phyloP scores from a whole-genome alignment of 1,140 invertebrate genomes.

The Leptopilina clavipes region DNA sequence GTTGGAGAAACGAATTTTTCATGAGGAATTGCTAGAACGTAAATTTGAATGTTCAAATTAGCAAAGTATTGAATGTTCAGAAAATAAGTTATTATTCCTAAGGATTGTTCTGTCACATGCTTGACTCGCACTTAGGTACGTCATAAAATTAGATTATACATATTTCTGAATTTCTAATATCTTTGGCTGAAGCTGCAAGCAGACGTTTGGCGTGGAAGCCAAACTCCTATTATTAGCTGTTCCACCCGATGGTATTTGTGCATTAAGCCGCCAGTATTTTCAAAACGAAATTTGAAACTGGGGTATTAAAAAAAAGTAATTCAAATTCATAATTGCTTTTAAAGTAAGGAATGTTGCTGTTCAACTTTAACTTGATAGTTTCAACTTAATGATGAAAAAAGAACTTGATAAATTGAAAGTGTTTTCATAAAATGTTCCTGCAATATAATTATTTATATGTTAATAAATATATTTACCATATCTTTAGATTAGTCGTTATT shows the following conservation, averaged over 20 bases:
- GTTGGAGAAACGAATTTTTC: too few relatives aligned
- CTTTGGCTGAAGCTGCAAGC: constrained; percentile 48
- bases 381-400: neutral
- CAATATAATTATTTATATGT: neutral
- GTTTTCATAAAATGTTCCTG: constrained; percentile 2
- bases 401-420: neutral
- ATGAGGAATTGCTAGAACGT: too few relatives aligned
- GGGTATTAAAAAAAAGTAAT: neutral
- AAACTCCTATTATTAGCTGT: constrained; percentile 72
- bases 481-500: neutral
- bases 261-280: constrained; percentile 59
- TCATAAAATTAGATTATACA: constrained; percentile 59
- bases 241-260: constrained; percentile 64
- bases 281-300: constrained; percentile 64
- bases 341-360: neutral
- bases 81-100: constrained; percentile 16
- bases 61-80: neutral
- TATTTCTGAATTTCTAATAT: constrained; percentile 58
- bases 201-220: constrained; percentile 61
- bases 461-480: neutral
- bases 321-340: neutral
- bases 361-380: neutral
- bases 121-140: constrained; percentile 15
- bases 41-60: neutral
- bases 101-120: constrained; percentile 10